Conservation (phyloP, 92 coral and sea anemone species). For the Actinostola sp. region DNA sequence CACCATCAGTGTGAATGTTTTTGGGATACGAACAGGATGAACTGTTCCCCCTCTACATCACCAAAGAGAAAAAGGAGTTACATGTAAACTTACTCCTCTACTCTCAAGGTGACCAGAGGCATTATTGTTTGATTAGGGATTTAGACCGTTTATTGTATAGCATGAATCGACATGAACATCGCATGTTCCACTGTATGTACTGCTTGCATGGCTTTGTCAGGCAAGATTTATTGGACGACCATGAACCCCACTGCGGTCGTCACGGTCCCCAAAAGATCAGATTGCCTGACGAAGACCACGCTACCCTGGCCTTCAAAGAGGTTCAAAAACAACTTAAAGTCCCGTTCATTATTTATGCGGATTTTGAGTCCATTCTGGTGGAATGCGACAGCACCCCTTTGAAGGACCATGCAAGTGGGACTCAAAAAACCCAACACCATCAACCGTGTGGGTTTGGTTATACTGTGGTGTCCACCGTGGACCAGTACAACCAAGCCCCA, state of each 20-base stretch:
- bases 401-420: too few species aligned
- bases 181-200: slow-evolving; percentile 38
- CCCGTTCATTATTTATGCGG: too few species aligned
- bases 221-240: slow-evolving; percentile 42
- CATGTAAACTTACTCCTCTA: slow-evolving; percentile 41
- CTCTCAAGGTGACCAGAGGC: slow-evolving; percentile 9
- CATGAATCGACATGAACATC: slow-evolving; percentile 10
- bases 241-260: slow-evolving; percentile 46
- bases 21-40: slow-evolving; percentile 39
- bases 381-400: too few species aligned
- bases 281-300: slow-evolving; percentile 35
- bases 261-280: slow-evolving; percentile 47
- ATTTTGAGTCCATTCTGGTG: too few species aligned
- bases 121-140: slow-evolving; percentile 39
- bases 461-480: slow-evolving; percentile 11
- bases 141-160: slow-evolving; percentile 20
- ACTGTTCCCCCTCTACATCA: slow-evolving; percentile 35
- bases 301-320: too few species aligned
- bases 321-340: too few species aligned
- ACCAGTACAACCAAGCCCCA: slow-evolving; percentile 16
- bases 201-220: slow-evolving; percentile 53
- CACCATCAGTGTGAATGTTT: slow-evolving; percentile 19
- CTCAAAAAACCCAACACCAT: slow-evolving; percentile 45
- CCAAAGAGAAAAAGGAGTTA: background rate
- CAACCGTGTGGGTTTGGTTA: slow-evolving; percentile 44